Evolutionary conservation across 1,140 invertebrate genomes (phyloP).

Genomic region (Aphelenchoides avenae): DNA sequence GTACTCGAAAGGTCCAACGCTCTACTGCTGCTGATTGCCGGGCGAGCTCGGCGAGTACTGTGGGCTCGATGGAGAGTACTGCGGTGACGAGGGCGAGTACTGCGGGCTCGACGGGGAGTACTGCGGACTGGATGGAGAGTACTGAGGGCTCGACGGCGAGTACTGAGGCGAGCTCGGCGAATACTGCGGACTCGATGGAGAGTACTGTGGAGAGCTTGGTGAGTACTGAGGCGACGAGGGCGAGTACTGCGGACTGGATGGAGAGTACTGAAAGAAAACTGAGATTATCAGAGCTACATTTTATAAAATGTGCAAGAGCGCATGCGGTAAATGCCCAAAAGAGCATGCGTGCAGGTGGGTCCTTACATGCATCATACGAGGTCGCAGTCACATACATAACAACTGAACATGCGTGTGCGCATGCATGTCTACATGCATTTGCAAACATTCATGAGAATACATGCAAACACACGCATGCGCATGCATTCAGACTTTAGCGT

Average conservation of each 20-base stretch:
- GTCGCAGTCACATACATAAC: no score
- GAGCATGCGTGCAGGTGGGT: not conserved
- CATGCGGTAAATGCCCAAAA: constrained; percentile 22
- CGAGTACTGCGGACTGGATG: constrained; percentile 61
- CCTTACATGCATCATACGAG: not conserved
- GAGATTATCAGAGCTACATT: constrained; percentile 69
- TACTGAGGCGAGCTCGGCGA: constrained; percentile 27
- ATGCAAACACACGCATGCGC: no score
- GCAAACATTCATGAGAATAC: no score
- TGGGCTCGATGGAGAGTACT: constrained; percentile 35
- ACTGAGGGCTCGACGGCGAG: constrained; percentile 54
- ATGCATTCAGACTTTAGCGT: no score
- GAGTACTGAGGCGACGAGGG: constrained; percentile 27
- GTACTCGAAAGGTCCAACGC: no score
- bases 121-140: constrained; percentile 59
- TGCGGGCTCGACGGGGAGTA: constrained; percentile 68
- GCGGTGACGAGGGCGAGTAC: constrained; percentile 45
- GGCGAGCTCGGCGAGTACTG: constrained; percentile 13
- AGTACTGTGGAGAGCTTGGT: constrained; percentile 24
- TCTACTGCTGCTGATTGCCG: no score
- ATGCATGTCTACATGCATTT: no score
- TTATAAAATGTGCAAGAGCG: constrained; percentile 64
- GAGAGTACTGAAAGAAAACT: constrained; percentile 63
- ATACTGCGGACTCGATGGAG: constrained; percentile 51
- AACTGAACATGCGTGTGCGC: no score